Base-by-base conservation (phyloP, 2,113 vertebrate genomes). In the Rana temporaria region DNA sequence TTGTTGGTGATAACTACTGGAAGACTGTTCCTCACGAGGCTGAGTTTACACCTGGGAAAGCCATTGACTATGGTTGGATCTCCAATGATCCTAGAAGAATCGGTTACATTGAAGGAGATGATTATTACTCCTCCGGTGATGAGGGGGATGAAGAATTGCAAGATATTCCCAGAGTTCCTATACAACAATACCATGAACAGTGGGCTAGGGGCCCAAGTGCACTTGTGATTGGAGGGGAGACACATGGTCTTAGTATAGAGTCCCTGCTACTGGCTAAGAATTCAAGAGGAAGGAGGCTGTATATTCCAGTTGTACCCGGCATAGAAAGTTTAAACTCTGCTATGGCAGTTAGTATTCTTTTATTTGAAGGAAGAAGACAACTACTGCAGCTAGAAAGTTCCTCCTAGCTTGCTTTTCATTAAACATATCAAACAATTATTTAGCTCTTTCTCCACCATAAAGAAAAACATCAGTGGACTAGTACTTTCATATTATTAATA, bases 351-450 rank as follows among this genome's bases (percentile, higher is more conserved):
- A 96, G 92, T 79, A 90, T 99, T 16, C 83, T 99, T 73, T 84
- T 99, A 0, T 98, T 99, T 12, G 98, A 99, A 87, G 97, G 94
- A 63, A 96, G 90, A 84, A 94, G 94, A 64, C 97, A 99, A 79
- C 26, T 93, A n/a, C 63, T 93, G 63, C 85, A 85, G 16, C 4
- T 4, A 0, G 26, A 3, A 24, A 15, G 24, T 6, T 42, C 18
- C 15, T 42, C 18, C 15, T 26, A 74, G 32, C 26, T 30, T 30
- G 26, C 3, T 12, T 19, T 8, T 38, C 7, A 8, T 8, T 38
- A 38, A 2, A 38, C 4, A 38, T 38, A 8, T 1, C 34, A 38
- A 38, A 38, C 34, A 38, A 38, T 38, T 4, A 38, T 38, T 38
- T 5, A 8, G 34, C 34, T 38, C 42, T 48, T 48, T 6, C 42